Evolutionary conservation across 92 coral and sea anemone genomes (phyloP).

Genomic region (Micromussa lordhowensis): DNA sequence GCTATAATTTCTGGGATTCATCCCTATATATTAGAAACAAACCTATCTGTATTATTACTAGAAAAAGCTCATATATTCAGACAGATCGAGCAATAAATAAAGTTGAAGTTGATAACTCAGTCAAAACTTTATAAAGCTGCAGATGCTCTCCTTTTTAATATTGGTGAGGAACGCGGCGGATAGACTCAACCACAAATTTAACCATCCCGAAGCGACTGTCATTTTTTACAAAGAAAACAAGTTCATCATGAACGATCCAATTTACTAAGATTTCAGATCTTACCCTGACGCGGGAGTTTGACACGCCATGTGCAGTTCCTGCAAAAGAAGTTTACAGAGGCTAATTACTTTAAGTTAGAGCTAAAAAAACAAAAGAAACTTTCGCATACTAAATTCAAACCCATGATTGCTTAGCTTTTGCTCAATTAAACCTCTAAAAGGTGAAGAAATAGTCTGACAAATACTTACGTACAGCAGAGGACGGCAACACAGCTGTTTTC

Average conservation of each 20-base stretch:
- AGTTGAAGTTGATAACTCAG: constrained; percentile 14
- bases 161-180: neutral
- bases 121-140: neutral
- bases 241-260: neutral
- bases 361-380: neutral
- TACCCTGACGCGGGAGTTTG: constrained; percentile 15
- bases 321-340: neutral
- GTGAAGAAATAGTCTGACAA: neutral
- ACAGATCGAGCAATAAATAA: constrained; percentile 1
- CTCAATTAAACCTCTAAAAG: neutral
- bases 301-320: neutral
- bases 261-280: too few species aligned
- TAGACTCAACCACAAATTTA: neutral
- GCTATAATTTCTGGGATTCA: neutral
- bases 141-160: constrained; percentile 2
- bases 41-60: neutral
- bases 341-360: neutral
- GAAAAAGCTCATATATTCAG: neutral
- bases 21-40: neutral
- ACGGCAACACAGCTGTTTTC: too few species aligned
- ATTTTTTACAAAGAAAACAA: neutral
- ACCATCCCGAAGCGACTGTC: too few species aligned
- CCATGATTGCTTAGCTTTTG: constrained; percentile 7
- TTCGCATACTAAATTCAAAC: neutral
- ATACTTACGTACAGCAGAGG: too few species aligned